A percentile compares a stretch with the other conserved stretches of the same genome.
Conservation (phyloP, 2,113 vertebrate genomes). For the Chaenocephalus aceratus region DNA sequence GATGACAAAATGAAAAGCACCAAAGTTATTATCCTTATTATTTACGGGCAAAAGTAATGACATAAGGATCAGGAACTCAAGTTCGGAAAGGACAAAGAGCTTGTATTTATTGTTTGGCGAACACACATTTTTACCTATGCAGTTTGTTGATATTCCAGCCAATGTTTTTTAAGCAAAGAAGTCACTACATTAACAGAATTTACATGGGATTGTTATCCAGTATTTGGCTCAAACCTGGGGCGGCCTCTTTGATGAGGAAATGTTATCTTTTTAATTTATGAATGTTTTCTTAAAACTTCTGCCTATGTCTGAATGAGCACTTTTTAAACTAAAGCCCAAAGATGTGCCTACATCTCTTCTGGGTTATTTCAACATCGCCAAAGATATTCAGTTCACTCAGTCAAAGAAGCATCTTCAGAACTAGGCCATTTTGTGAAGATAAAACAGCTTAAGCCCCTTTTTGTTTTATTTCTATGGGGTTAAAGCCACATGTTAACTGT, state of each 20-base stretch:
- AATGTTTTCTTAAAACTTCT: conserved; percentile 41
- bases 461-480: not conserved
- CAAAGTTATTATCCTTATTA: conserved; percentile 17
- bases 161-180: conserved; percentile 11
- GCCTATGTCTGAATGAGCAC: conserved; percentile 20
- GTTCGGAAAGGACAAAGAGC: not conserved
- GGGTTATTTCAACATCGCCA: conserved; percentile 5
- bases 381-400: conserved; percentile 9
- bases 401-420: conserved; percentile 30
- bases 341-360: conserved; percentile 7
- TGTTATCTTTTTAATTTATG: conserved; percentile 4
- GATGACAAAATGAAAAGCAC: conserved; percentile 22
- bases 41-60: conserved; percentile 7
- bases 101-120: conserved; percentile 11
- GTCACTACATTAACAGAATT: conserved; percentile 15
- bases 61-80: not conserved
- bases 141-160: conserved; percentile 46
- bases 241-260: conserved; percentile 40
- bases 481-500: conserved; percentile 8
- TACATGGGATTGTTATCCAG: conserved; percentile 2
- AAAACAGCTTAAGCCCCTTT: not conserved
- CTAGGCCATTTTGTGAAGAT: not conserved
- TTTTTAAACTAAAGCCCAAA: conserved; percentile 30
- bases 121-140: conserved; percentile 47
- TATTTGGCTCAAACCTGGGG: not conserved